Conservation (phyloP, 2,797 vertebrate genomes). For the Scleropages formosus region DNA sequence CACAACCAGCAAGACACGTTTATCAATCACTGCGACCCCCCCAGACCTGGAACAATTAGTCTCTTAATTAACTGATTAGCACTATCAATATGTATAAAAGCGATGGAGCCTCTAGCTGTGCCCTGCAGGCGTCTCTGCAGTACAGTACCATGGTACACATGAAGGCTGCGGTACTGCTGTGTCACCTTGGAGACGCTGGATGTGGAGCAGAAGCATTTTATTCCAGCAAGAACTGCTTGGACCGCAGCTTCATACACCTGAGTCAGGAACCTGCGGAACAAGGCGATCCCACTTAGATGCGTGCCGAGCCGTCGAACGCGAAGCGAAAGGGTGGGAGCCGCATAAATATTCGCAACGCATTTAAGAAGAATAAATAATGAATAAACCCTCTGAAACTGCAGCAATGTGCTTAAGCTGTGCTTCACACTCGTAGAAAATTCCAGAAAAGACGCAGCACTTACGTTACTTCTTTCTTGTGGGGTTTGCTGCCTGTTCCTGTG, state of each 20-base stretch:
- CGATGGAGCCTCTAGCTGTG: no score
- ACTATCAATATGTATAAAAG: no score
- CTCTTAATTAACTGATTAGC: not conserved
- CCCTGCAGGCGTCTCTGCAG: no score
- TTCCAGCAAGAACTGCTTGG: slow-evolving; percentile 87
- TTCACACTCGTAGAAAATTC: no score
- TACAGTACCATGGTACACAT: no score
- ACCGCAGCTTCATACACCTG: slow-evolving; percentile 88
- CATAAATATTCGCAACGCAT: not conserved
- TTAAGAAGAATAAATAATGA: no score
- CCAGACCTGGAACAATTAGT: not conserved
- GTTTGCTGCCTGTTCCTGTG: slow-evolving; percentile 72
- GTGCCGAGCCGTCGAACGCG: no score
- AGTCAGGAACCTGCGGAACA: slow-evolving; percentile 73
- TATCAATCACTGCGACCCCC: no score
- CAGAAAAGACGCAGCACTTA: slow-evolving; percentile 62
- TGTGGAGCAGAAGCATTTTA: slow-evolving; percentile 85
- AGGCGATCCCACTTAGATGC: not conserved
- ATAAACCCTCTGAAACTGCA: no score
- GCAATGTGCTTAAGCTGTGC: no score
- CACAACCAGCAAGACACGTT: slow-evolving; percentile 34
- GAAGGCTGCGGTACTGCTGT: no score
- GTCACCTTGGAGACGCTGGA: slow-evolving; percentile 81
- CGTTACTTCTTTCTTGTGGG: slow-evolving; percentile 77
- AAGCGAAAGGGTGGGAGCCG: no score